These are phyloP conservation scores for Eidolon helvum DNA, from an alignment of 2,113 vertebrate genomes.

Conservation along the genomic window DNA sequence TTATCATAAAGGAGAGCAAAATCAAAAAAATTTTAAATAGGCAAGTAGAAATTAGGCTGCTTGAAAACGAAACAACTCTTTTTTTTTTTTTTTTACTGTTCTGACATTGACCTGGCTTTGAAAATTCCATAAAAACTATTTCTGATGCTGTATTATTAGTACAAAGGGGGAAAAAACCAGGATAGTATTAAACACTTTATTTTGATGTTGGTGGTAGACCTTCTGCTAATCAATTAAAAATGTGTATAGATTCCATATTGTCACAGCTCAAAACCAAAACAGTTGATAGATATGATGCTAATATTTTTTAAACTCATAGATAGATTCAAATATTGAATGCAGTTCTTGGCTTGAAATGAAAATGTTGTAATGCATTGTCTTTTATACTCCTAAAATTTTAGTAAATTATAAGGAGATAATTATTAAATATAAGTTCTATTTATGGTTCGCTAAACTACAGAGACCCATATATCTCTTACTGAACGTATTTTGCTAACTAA, in stretches of 20 bases:
- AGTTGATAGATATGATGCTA: not conserved
- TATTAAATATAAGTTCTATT: not conserved
- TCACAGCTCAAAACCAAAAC: not conserved
- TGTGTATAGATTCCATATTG: not conserved
- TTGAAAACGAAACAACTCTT: not conserved
- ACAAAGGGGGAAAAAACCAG: not conserved
- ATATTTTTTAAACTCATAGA: not conserved
- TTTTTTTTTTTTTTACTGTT: not conserved
- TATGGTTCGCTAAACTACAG: not conserved
- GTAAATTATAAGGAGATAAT: not conserved
- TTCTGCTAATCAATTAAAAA: not conserved
- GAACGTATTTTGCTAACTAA: not conserved
- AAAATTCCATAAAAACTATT: conserved; percentile 13
- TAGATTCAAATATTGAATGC: conserved; percentile 33
- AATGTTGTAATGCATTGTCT: not conserved
- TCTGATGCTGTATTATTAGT: not conserved
- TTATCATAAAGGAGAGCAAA: conserved; percentile 26
- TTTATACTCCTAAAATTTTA: conserved; percentile 27
- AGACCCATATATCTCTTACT: not conserved
- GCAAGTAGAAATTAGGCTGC: not conserved
- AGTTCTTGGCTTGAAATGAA: conserved; percentile 20
- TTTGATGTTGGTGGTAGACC: not conserved
- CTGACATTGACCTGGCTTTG: not conserved
- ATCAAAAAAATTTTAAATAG: not conserved
- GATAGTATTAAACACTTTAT: not conserved